A percentile compares a stretch with the other conserved stretches of the same genome.
phyloP scores from a whole-genome alignment of 2,888 invertebrate species.

The Yponomeuta sedellus region DNA sequence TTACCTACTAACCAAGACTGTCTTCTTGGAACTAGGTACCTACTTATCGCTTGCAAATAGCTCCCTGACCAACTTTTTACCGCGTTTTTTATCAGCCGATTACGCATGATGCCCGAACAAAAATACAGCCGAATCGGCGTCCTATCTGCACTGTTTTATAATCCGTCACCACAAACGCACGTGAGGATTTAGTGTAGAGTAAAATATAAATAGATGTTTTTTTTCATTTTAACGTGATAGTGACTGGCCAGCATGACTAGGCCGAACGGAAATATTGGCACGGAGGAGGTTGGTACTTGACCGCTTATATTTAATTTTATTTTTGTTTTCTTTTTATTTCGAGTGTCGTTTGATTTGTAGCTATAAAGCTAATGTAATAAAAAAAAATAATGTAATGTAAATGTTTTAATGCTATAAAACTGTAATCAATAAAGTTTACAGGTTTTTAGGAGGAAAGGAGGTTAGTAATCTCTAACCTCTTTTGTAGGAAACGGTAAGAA shows the following conservation, averaged over 20 bases:
- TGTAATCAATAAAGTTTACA: too few species aligned
- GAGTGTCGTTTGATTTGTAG: too few species aligned
- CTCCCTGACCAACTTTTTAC: not conserved
- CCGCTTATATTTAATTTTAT: not conserved
- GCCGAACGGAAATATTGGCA: not conserved
- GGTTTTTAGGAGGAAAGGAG: not conserved
- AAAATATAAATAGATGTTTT: not conserved
- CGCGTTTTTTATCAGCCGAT: not conserved
- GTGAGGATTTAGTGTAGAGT: not conserved
- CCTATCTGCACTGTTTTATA: not conserved
- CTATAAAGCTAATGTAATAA: too few species aligned
- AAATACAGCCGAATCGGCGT: not conserved
- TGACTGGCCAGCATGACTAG: not conserved
- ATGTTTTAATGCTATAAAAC: too few species aligned
- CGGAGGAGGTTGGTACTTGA: not conserved
- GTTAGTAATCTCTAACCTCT: too few species aligned
- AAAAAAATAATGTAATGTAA: too few species aligned
- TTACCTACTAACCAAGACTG: too few species aligned
- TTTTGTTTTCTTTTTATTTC: not conserved
- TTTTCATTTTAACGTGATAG: not conserved
- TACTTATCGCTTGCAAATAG: too few species aligned
- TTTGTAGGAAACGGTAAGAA: too few species aligned
- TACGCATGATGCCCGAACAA: not conserved
- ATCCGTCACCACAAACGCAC: not conserved
- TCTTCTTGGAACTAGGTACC: too few species aligned